These are phyloP conservation scores for Erebia palarica DNA, from an alignment of 2,888 invertebrate genomes.

Conservation along the genomic window DNA sequence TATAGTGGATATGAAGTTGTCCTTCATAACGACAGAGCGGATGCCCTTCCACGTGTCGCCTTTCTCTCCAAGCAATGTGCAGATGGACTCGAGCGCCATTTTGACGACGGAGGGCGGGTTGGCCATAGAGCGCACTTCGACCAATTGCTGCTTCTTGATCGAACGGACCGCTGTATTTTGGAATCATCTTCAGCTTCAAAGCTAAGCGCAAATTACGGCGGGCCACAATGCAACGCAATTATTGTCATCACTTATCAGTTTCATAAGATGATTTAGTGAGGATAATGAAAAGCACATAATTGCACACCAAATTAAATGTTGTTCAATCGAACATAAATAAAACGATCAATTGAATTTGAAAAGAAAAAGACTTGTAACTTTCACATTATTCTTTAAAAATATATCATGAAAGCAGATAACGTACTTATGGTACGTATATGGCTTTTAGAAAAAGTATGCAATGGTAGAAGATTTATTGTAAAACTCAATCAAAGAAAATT, in stretches of 20 bases:
- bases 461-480: neutral
- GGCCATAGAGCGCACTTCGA: conserved; percentile 96
- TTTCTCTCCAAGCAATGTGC: conserved; percentile 94
- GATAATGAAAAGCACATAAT: no score
- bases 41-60: conserved; percentile 97
- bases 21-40: conserved; percentile 94
- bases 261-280: neutral
- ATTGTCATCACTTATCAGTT: neutral
- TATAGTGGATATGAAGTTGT: conserved; percentile 96
- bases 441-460: no score
- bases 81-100: conserved; percentile 96
- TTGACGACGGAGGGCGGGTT: conserved; percentile 97
- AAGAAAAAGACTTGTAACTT: no score
- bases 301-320: no score
- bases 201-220: conserved; percentile 44
- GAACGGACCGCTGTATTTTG: conserved; percentile 91
- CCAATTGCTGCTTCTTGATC: conserved; percentile 97
- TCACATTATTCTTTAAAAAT: no score
- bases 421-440: no score
- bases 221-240: conserved; percentile 16
- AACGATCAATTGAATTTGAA: no score
- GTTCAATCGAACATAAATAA: no score
- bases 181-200: conserved; percentile 54
- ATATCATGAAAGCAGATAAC: no score
- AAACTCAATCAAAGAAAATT: neutral